Conservation (phyloP, 2,113 vertebrate genomes). For the Stercorarius parasiticus region DNA sequence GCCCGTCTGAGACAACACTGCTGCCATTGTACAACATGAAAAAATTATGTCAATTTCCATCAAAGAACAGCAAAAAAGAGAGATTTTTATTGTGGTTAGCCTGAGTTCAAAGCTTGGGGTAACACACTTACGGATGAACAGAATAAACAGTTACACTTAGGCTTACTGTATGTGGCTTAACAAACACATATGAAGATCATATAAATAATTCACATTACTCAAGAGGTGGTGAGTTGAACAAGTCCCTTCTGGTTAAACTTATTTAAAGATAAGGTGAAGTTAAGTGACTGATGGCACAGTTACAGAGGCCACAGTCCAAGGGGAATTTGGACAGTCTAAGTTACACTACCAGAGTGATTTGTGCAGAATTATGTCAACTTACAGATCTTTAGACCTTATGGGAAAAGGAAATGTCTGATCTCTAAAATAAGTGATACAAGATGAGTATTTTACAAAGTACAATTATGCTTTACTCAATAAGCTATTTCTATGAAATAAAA, state of each 20-base stretch:
- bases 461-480: constrained; percentile 62
- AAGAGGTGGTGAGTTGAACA: constrained; percentile 82
- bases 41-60: constrained; percentile 38
- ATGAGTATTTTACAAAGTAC: constrained; percentile 71
- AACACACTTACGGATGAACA: constrained; percentile 55
- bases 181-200: constrained; percentile 82
- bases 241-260: constrained; percentile 90
- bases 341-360: constrained; percentile 80
- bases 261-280: constrained; percentile 86
- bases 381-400: constrained; percentile 79
- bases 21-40: constrained; percentile 39
- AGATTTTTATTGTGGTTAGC: constrained; percentile 56
- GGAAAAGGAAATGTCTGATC: constrained; percentile 79
- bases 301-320: constrained; percentile 79
- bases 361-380: constrained; percentile 81
- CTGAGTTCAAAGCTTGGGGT: constrained; percentile 44
- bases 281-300: constrained; percentile 84
- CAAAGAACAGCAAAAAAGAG: constrained; percentile 27
- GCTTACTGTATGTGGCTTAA: constrained; percentile 77
- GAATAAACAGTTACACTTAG: constrained; percentile 75
- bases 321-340: constrained; percentile 86
- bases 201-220: constrained; percentile 95
- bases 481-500: constrained; percentile 42
- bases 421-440: constrained; percentile 76
- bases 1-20: neutral